Percentiles rank a stretch among this genome's conserved stretches.
Evolutionary conservation across 2,113 vertebrate species (phyloP).

Genomic region (Kryptolebias marmoratus): DNA sequence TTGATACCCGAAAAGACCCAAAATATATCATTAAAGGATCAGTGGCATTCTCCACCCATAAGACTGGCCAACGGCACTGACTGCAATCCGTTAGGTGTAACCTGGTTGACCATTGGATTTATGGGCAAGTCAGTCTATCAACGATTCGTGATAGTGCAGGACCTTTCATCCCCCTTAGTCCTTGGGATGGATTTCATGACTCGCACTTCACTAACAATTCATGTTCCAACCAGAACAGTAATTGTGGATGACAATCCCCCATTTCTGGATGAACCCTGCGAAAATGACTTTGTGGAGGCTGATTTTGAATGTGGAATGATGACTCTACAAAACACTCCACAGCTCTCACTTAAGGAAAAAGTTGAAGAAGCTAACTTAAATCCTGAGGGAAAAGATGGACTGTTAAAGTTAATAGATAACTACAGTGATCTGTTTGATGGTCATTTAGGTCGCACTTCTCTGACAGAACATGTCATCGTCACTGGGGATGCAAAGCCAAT

Average conservation of each 20-base stretch:
- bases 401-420: not conserved
- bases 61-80: not conserved
- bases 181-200: conserved; percentile 16
- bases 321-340: not conserved
- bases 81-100: not conserved
- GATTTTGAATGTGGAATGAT: not conserved
- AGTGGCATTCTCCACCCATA: not conserved
- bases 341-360: not conserved
- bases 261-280: not conserved
- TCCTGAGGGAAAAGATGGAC: not conserved
- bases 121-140: not conserved
- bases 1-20: not conserved
- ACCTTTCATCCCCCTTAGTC: conserved; percentile 1
- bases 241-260: not conserved
- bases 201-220: not conserved
- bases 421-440: conserved; percentile 7
- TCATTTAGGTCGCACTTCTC: not conserved
- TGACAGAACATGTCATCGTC: not conserved
- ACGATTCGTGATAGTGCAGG: not conserved
- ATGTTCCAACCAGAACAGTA: conserved; percentile 6
- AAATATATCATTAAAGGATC: not conserved
- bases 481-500: not conserved
- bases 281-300: not conserved
- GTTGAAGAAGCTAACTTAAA: not conserved
- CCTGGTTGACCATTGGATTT: conserved; percentile 7